Evolutionary conservation across 2,113 vertebrate genomes (phyloP), one percentile per base, ranked within the genome.

Genomic region (Centropus unirufus): DNA sequence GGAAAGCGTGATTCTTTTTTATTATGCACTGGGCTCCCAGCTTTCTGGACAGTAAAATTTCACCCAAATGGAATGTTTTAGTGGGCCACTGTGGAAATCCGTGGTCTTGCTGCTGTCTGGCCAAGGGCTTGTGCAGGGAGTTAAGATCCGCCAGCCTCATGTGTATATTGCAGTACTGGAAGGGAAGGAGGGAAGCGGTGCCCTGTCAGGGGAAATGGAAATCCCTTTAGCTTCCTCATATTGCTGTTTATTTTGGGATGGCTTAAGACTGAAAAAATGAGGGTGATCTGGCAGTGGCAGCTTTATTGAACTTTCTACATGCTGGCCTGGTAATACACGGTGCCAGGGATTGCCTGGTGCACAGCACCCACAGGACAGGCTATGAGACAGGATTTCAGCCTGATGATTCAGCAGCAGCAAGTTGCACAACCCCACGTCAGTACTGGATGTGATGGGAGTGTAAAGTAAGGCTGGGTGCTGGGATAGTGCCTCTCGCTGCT

Each of bases 391-490:
- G 14, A 22, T 67, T 83, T 89, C 54, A 57, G 7, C 18, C 14
- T 30, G 29, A 22, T 70, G 42, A 58, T 29, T 67, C 51, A 62
- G 55, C 24, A 58, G 51, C 6, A 58, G 18, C 9, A 40, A 78
- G 27, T 16, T 10, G 6, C 14, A 26, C 4, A 59, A 14, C 2
- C 5, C 8, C 16, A 46, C 30, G n/a, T 34, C n/a, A 66, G 3
- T 34, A 44, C 5, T 46, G 39, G 52, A 9, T 2, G 0, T 4
- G 2, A 19, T 11, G 8, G 8, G 9, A 3, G 0, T 26, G 16
- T 49, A 20, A 36, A 3, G 9, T 2, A 20, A 26, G 29, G 17
- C 5, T 14, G 8, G 24, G n/a, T 29, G 7, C 36, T 83, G 23
- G 24, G 19, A 12, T 1, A 2, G 36, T 49, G 26, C 8, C 8